Evolutionary conservation across 2,113 vertebrate species (phyloP).

Genomic region (Grallaria varia): DNA sequence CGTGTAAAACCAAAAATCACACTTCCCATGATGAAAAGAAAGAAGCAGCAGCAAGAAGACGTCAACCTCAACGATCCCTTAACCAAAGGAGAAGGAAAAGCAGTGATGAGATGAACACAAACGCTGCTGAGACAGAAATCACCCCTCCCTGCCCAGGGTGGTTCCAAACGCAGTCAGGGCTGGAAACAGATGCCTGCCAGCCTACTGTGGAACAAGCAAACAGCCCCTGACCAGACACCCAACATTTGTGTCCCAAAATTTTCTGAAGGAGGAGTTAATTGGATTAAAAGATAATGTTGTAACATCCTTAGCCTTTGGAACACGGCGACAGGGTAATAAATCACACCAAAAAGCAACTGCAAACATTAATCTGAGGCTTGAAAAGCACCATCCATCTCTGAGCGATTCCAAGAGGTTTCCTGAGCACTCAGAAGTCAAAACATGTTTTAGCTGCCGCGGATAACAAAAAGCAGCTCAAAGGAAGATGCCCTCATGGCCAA

Average conservation of each 20-base stretch:
- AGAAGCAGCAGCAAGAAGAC: not conserved
- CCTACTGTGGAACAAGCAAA: not conserved
- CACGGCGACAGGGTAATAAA: not conserved
- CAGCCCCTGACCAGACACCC: not conserved
- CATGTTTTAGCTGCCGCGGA: not conserved
- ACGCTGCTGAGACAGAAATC: fast-evolving
- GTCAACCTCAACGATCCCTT: not conserved
- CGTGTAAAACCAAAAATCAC: not conserved
- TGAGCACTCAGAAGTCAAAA: not conserved
- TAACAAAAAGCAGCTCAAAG: not conserved
- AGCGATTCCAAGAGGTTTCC: not conserved
- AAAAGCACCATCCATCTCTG: not conserved
- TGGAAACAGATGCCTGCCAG: not conserved
- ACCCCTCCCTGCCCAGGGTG: not conserved
- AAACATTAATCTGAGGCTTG: not conserved
- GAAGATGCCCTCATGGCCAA: not conserved
- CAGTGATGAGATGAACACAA: not conserved
- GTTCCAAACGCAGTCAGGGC: not conserved
- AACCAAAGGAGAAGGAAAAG: not conserved
- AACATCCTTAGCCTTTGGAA: constrained; percentile 17
- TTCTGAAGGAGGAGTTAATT: constrained; percentile 26
- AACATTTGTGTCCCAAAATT: constrained; percentile 4
- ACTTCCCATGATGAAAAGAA: not conserved
- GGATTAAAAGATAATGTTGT: constrained; percentile 33
- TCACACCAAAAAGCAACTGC: not conserved